Base-by-base conservation (phyloP, 2,797 vertebrate species). In the Ataeniobius toweri region DNA sequence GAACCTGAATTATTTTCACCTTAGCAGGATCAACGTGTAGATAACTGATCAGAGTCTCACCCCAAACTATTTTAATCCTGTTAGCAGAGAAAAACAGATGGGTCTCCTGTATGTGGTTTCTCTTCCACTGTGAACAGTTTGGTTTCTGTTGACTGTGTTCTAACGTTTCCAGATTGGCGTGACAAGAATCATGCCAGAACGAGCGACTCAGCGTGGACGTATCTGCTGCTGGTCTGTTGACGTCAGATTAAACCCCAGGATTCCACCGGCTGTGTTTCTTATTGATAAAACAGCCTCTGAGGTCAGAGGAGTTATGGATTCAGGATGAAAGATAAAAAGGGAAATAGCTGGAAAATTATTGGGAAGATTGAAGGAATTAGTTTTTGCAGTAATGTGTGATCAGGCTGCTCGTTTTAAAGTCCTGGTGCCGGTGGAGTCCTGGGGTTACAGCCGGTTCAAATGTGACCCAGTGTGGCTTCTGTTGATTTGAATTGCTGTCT, bases 91-190 rank as follows among this genome's bases (percentile, higher is more conserved):
- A 18, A 20, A 36, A 3, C 28, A 36, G 31, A 9, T 0, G 28
- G 28, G 28, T 18, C 26, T 6, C 31, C 61, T 65, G 61, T 65
- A 36, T 31, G 3, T 24, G 65, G 24, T 36, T 68, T 68, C 24
- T 58, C 56, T 26, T 6, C 39, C n/a, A 10, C 65, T 68, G 5
- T 68, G 39, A 41, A 41, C n/a, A 1, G 31, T 61, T 61, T 53
- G 61, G 67, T 71, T 80, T 68, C 36, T 71, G 26, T 61, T 75
- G 36, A 75, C 36, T 71, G 48, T 71, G 36, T 48, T 71, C 79
- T 75, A 71, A 80, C 79, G 53, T 71, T 75, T 80, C 79, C 73
- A 80, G 79, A 80, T 75, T 71, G 73, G 56, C 65, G 73, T 53
- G 74, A 67, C 61, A 51, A 67, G 61, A 46, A 48, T 58, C 58